Evolutionary conservation across 2,888 invertebrate genomes (phyloP), one percentile per base, ranked within the genome.

Genomic region (Tanypteryx hageni): DNA sequence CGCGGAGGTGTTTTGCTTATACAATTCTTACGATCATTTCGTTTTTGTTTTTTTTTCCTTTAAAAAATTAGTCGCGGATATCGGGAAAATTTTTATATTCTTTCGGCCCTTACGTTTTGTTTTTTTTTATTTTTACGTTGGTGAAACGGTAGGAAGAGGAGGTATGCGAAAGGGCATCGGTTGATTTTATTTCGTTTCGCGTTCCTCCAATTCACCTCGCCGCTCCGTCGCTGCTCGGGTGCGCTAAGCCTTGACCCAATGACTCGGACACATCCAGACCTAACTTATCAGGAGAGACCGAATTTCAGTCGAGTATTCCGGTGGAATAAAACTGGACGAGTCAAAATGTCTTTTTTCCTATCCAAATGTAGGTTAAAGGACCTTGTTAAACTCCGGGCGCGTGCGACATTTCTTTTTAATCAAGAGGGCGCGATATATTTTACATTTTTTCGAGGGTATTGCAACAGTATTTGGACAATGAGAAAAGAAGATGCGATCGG

Each of bases 181-280:
- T 76, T 22, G n/a, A 2, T 76, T 44, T 13, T 22, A 7, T 27
- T 76, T 76, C 27, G 22, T 76, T 13, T 44, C 44, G 44, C 44
- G 44, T 27, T 27, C 13, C 22, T 27, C 27, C 11, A 76, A 76
- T 76, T 27, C 27, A 76, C 76, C n/a, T 22, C 76, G 22, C 76
- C 22, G n/a, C 27, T 22, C 22, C 2, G 11, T 76, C 76, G 22
- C 76, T 64, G 0, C 64, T 14, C 16, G 18, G 10, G n/a, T 68
- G 68, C 27, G 22, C 76, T 27, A 27, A 44, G 22, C 76, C 76
- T 76, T 76, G 76, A 76, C 76, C 76, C 76, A 76, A 44, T 76
- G 13, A 27, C 76, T 76, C 11, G 76, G 76, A 14, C 76, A 68
- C 68, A 22, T 68, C 68, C 68, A 76, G 16, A 13, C 3, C 13